Percentiles rank a stretch among this genome's conserved stretches.
These are phyloP conservation scores for Drosophila sordidapex DNA, from an alignment of 2,888 invertebrate species.

Conservation along the genomic window DNA sequence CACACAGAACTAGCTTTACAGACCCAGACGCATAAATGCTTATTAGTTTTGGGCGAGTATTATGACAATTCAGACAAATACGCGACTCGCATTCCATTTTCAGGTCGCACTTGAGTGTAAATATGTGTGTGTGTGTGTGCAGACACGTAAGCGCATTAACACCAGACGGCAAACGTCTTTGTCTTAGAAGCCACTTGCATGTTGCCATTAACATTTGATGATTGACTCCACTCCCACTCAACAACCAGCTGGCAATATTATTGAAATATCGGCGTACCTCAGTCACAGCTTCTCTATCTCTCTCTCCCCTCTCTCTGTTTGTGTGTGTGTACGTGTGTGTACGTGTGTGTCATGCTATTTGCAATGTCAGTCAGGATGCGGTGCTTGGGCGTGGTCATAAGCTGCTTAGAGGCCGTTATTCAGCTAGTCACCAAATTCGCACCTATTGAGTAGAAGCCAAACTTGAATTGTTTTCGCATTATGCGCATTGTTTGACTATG, in stretches of 20 bases:
- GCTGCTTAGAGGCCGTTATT: slow-evolving; percentile 18
- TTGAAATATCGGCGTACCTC: slow-evolving; percentile 46
- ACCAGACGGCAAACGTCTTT: slow-evolving; percentile 34
- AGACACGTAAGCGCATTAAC: slow-evolving; percentile 47
- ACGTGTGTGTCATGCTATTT: slow-evolving; percentile 5
- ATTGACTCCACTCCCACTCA: slow-evolving; percentile 37
- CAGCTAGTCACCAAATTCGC: slow-evolving; percentile 3
- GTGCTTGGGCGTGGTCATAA: slow-evolving; percentile 21
- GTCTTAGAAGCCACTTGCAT: slow-evolving; percentile 41
- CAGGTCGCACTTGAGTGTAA: background rate
- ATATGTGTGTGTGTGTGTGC: background rate
- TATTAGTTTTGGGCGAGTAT: slow-evolving; percentile 70
- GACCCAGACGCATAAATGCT: slow-evolving; percentile 53
- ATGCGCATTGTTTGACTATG: background rate
- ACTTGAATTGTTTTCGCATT: background rate
- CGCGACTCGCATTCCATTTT: slow-evolving; percentile 15
- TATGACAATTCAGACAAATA: slow-evolving; percentile 59
- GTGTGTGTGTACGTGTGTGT: slow-evolving; percentile 1
- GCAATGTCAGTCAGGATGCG: slow-evolving; percentile 16
- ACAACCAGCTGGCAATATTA: slow-evolving; percentile 30
- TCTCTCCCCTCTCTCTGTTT: no score
- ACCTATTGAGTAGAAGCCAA: background rate
- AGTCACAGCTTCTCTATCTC: background rate
- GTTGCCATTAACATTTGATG: slow-evolving; percentile 55
- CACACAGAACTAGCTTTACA: slow-evolving; percentile 14